A percentile compares a stretch with the other conserved stretches of the same genome.
Evolutionary conservation across 2,797 vertebrate species (phyloP).

Genomic region (Pyrocephalus nanus): DNA sequence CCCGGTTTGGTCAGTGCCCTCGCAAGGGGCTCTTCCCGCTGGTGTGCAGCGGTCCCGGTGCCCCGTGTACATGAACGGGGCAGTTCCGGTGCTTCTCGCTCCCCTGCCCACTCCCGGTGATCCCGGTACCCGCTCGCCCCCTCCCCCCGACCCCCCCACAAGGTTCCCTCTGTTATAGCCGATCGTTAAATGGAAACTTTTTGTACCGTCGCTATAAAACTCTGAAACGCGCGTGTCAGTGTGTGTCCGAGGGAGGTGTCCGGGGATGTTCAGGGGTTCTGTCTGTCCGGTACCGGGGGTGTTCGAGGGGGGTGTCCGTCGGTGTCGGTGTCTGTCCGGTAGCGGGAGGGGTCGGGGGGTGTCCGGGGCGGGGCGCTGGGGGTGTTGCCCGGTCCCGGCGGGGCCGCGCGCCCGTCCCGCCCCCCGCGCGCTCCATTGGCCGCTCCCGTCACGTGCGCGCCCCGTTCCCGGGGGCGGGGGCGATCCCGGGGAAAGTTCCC

Average conservation of each 20-base stretch:
- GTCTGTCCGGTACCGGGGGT: not conserved
- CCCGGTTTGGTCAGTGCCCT: not conserved
- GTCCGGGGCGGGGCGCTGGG: too few relatives aligned
- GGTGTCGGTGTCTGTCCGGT: not conserved
- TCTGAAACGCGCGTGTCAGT: not conserved
- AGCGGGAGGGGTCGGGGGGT: not conserved
- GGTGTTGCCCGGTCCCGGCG: too few relatives aligned
- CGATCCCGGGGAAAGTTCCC: not conserved
- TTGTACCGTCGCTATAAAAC: slow-evolving; percentile 56
- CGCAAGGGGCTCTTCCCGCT: too few relatives aligned
- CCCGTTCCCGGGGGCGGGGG: not conserved
- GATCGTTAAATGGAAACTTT: slow-evolving; percentile 34
- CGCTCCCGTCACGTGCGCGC: not conserved
- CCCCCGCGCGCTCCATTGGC: not conserved
- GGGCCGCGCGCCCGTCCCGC: not conserved
- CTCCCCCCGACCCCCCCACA: too few relatives aligned
- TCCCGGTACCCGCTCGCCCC: not conserved
- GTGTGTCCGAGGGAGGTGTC: not conserved
- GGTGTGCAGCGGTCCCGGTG: not conserved
- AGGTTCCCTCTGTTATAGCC: not conserved
- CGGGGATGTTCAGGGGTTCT: not conserved
- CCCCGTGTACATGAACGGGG: not conserved
- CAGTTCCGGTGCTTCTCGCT: not conserved
- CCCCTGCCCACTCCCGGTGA: not conserved
- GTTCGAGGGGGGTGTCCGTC: not conserved